phyloP scores from a whole-genome alignment of 23 tunicate species.

The Trididemnum nubilum region DNA sequence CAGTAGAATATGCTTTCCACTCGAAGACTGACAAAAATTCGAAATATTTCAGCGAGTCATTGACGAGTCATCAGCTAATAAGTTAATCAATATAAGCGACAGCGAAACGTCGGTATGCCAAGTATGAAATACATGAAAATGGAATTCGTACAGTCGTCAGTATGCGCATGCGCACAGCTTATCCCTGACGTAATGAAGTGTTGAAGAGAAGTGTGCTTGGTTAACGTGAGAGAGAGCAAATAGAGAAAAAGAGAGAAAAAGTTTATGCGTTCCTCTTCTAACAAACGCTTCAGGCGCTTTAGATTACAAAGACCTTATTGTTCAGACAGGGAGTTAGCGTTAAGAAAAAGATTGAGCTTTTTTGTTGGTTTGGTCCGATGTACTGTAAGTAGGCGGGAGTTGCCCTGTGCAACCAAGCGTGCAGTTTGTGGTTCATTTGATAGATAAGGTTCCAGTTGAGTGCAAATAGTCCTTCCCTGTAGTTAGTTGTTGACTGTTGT shows the following conservation, averaged over 20 bases:
- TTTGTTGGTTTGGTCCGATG: background rate
- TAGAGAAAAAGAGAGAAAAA: constrained; percentile 42
- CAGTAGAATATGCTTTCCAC: constrained; percentile 21
- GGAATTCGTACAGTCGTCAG: constrained; percentile 71
- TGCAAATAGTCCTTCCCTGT: background rate
- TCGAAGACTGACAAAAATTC: constrained; percentile 4
- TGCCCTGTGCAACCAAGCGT: constrained; percentile 31
- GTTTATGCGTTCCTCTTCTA: constrained; percentile 12
- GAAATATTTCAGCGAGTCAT: constrained; percentile 27
- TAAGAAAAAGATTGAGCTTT: constrained; percentile 1
- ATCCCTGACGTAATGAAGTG: constrained; percentile 79
- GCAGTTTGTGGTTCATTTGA: background rate
- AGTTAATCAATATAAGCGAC: constrained; percentile 10
- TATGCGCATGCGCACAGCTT: constrained; percentile 90
- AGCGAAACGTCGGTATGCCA: constrained; percentile 69
- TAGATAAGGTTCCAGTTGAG: background rate
- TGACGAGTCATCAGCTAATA: constrained; percentile 31
- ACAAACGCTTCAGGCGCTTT: constrained; percentile 54
- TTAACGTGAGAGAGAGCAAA: constrained; percentile 9
- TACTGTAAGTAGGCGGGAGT: constrained; percentile 19
- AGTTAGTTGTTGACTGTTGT: too few species aligned
- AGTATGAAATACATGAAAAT: constrained; percentile 78
- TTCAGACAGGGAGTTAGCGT: constrained; percentile 26
- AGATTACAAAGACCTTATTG: constrained; percentile 51
- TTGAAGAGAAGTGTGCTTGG: constrained; percentile 33